A percentile compares a stretch with the other conserved stretches of the same genome.
Evolutionary conservation across 2,113 vertebrate species (phyloP).

Genomic region (Camarhynchus parvulus): DNA sequence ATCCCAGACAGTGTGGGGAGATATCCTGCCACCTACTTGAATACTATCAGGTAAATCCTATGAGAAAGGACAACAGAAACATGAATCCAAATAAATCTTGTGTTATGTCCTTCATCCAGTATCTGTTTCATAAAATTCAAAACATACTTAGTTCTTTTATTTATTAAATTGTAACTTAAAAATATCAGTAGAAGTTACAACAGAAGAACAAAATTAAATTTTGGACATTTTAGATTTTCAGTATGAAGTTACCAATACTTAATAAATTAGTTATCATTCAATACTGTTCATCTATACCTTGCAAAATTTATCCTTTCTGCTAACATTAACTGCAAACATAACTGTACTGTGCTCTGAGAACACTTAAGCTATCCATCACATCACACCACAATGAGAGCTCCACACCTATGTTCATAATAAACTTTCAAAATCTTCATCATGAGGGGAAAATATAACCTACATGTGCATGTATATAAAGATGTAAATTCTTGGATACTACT

Average conservation of each 20-base stretch:
- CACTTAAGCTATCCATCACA: neutral
- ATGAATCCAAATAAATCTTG: neutral
- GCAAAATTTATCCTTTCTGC: neutral
- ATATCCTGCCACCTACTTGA: slow-evolving; percentile 96
- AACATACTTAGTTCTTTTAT: neutral
- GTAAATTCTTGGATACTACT: neutral
- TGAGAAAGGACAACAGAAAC: neutral
- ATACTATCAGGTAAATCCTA: slow-evolving; percentile 96
- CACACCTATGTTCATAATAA: neutral
- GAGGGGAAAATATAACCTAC: neutral
- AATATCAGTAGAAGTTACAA: neutral
- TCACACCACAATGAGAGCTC: neutral
- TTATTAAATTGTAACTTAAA: neutral
- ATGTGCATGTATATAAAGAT: neutral
- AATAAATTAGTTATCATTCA: neutral
- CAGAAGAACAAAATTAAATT: neutral
- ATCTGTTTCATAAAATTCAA: neutral
- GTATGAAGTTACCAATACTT: neutral
- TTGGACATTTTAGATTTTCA: neutral
- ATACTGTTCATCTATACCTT: neutral
- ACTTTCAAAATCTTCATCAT: neutral
- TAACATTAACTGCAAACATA: neutral
- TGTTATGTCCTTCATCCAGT: neutral
- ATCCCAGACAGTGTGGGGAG: slow-evolving; percentile 97
- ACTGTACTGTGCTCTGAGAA: neutral